A percentile compares a stretch with the other conserved stretches of the same genome.
These are phyloP conservation scores for Oligia fasciuncula DNA, from an alignment of 2,888 invertebrate species.

Conservation along the genomic window DNA sequence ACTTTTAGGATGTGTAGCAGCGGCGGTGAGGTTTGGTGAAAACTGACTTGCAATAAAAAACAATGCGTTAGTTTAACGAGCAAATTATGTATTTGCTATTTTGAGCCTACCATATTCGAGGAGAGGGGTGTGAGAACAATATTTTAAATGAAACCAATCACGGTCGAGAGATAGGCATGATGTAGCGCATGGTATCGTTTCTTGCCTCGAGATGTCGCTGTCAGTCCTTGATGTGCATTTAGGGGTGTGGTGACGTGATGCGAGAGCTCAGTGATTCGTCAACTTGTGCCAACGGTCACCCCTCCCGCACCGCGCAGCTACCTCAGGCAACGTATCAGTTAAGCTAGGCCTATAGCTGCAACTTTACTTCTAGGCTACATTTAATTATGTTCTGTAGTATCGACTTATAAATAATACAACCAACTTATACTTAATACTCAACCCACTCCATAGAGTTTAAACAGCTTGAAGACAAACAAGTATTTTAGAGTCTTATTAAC, in stretches of 20 bases:
- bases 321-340: too few species aligned
- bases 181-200: not conserved
- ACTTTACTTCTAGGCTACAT: not conserved
- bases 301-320: too few species aligned
- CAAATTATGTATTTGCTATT: not conserved
- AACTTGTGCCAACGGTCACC: too few species aligned
- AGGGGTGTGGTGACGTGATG: too few species aligned
- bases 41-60: not conserved
- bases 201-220: not conserved
- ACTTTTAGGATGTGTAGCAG: not conserved
- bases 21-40: not conserved
- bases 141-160: not conserved
- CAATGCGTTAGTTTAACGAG: not conserved
- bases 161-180: too few species aligned
- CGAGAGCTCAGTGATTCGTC: too few species aligned
- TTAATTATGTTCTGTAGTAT: not conserved
- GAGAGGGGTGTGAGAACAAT: too few species aligned
- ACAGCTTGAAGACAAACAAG: constrained; percentile 9
- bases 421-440: not conserved
- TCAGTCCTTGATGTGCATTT: not conserved
- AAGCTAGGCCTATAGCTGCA: not conserved
- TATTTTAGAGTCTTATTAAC: constrained; percentile 35
- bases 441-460: not conserved
- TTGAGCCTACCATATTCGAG: not conserved
- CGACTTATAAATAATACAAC: not conserved